Evolutionary conservation across 2,113 vertebrate species (phyloP).

Genomic region (Anolis sagrei): DNA sequence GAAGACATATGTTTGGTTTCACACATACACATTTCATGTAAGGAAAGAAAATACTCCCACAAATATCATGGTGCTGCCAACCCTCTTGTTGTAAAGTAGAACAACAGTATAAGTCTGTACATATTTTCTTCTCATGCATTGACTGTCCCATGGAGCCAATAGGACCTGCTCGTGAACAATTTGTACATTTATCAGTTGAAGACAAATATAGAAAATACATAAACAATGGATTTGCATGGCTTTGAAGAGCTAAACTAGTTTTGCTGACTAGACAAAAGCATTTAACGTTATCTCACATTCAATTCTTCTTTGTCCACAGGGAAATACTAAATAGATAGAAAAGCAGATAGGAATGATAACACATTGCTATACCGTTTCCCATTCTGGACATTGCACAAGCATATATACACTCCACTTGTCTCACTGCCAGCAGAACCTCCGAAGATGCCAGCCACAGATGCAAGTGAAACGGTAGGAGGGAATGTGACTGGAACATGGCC

Average conservation of each 20-base stretch:
- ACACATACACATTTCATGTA: not conserved
- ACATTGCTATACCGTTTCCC: not conserved
- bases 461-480: too few relatives aligned
- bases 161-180: not conserved
- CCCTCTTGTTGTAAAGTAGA: not conserved
- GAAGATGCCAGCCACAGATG: too few relatives aligned
- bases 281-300: not conserved
- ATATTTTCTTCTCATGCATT: not conserved
- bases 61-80: not conserved
- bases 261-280: not conserved
- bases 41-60: not conserved
- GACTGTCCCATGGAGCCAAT: not conserved
- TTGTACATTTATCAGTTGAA: not conserved
- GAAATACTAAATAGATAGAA: not conserved
- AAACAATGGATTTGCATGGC: not conserved
- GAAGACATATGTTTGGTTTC: not conserved
- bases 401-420: too few relatives aligned
- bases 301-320: not conserved
- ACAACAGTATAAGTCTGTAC: not conserved
- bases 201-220: not conserved
- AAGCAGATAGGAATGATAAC: not conserved
- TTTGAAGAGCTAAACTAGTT: not conserved
- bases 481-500: too few relatives aligned
- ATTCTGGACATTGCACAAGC: too few relatives aligned
- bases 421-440: too few relatives aligned